Base-by-base conservation (phyloP, 2,888 invertebrate genomes). In the Allacma fusca region DNA sequence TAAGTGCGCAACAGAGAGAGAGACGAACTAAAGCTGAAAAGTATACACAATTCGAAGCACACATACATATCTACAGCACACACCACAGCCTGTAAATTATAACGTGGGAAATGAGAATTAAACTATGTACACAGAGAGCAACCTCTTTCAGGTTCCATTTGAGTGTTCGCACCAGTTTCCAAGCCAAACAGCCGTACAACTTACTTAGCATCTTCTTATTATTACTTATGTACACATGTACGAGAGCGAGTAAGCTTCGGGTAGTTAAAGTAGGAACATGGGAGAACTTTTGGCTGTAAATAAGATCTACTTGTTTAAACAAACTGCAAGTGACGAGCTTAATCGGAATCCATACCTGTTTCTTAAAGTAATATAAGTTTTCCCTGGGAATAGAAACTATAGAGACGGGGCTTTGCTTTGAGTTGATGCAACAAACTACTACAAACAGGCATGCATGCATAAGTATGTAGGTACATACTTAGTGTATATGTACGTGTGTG, bases 251-350 rank as follows among this genome's bases (percentile, higher is more conserved):
- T n/a, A n/a, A 50, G 50, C 50, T 13, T n/a, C 16, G 5, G 9
- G n/a, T 13, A 13, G n/a, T 19, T 50, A 12, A 9, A 40, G n/a
- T 50, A 50, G n/a, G n/a, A 50, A n/a, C 16, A 50, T 50, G 26
- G 65, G 12, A 29, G 34, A 67, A 34, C n/a, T 28, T 67, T 68
- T 19, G 13, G 43, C 69, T 43, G 43, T 69, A 69, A 69, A 69
- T 68, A 34, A 68, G 34, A 68, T 69, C 43, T 24, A 21, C 69
- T 69, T 43, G 69, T 43, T 24, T 29, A 69, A 50, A 50, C n/a
- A 50, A 69, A 69, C 69, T 69, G 69, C 69, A 69, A 69, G 69
- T 40, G 69, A 69, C 69, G 69, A 23, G 23, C 12, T 50, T 50
- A 50, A 50, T 50, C 50, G 2, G 7, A 50, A 50, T 50, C 19